Conservation (phyloP, 2,888 invertebrate species). For the Cyclophora punctaria region DNA sequence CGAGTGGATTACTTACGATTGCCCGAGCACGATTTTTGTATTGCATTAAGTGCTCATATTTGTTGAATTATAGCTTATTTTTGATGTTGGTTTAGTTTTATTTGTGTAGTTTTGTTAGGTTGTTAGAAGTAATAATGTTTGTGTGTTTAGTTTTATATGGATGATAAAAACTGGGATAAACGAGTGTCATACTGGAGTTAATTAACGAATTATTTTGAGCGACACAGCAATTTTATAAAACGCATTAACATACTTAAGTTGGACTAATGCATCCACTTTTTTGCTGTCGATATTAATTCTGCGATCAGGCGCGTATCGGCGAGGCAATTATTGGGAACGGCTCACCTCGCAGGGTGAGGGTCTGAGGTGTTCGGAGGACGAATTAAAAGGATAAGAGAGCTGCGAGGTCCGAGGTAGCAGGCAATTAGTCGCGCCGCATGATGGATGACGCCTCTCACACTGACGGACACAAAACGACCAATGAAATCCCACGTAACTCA, state of each 20-base stretch:
- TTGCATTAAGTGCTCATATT: slow-evolving; percentile 36
- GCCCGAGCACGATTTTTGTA: slow-evolving; percentile 48
- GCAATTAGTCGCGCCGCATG: slow-evolving; percentile 69
- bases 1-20: slow-evolving; percentile 45
- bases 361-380: slow-evolving; percentile 57
- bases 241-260: slow-evolving; percentile 32
- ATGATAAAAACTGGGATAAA: no score
- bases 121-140: neutral
- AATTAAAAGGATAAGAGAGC: slow-evolving; percentile 68
- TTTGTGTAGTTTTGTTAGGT: slow-evolving; percentile 9
- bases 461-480: slow-evolving; percentile 67
- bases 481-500: slow-evolving; percentile 45
- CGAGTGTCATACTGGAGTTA: neutral
- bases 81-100: slow-evolving; percentile 13
- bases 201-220: slow-evolving; percentile 6
- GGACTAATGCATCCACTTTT: slow-evolving; percentile 37
- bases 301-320: slow-evolving; percentile 51
- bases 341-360: slow-evolving; percentile 32
- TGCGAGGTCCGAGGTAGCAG: slow-evolving; percentile 62
- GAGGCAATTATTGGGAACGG: slow-evolving; percentile 57
- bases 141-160: no score
- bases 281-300: slow-evolving; percentile 41
- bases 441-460: slow-evolving; percentile 63
- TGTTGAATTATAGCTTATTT: slow-evolving; percentile 28
- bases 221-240: slow-evolving; percentile 22